Percentiles rank a stretch among this genome's conserved stretches.
Conservation (phyloP, 2,888 invertebrate species). For the Leptinotarsa juncta region DNA sequence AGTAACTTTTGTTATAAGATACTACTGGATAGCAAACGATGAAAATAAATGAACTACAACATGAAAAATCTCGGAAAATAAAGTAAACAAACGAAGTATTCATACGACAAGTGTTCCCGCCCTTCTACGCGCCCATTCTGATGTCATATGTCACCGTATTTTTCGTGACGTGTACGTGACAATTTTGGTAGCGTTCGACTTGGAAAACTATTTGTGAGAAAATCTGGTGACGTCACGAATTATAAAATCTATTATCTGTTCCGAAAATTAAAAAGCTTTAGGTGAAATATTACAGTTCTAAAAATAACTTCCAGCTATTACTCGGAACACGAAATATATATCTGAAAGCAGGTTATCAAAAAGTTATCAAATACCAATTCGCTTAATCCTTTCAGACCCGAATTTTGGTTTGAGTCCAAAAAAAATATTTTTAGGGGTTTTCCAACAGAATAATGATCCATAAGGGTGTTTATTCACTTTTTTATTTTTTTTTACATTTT, state of each 20-base stretch:
- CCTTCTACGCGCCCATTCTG: constrained; percentile 10
- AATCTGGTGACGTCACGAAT: no score
- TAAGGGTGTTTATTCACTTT: not conserved
- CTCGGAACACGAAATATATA: no score
- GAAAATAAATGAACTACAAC: not conserved
- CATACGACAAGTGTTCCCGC: constrained; percentile 9
- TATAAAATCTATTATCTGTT: no score
- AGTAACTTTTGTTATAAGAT: not conserved
- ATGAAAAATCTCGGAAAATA: not conserved
- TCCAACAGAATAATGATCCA: no score
- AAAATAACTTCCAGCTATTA: no score
- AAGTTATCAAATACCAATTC: no score
- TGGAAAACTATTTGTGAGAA: no score
- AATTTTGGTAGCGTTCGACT: not conserved
- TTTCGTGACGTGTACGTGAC: constrained; percentile 2
- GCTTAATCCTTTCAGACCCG: not conserved
- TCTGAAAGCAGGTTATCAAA: no score
- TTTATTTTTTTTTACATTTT: not conserved
- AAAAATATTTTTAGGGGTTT: not conserved
- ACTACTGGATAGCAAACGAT: not conserved
- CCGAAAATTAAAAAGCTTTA: no score
- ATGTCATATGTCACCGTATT: not conserved
- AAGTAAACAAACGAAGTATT: constrained; percentile 3
- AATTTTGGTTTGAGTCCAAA: not conserved
- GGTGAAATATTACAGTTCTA: no score